A percentile compares a stretch with the other conserved stretches of the same genome.
phyloP scores from a whole-genome alignment of 2,888 invertebrate genomes.

The Strigamia transsilvanica region DNA sequence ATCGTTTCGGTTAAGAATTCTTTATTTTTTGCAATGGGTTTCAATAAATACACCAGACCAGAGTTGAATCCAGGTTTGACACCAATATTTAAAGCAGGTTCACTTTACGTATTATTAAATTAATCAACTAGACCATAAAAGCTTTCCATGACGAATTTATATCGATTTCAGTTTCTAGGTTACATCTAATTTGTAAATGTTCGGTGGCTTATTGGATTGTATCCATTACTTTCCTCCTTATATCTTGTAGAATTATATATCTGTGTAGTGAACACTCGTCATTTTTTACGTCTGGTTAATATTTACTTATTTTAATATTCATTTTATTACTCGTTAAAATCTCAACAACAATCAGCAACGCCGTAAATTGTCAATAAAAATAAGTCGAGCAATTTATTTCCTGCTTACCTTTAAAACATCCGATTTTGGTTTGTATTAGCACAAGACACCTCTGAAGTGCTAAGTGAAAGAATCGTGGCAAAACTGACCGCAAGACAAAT shows the following conservation, averaged over 20 bases:
- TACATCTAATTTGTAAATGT: conserved; percentile 4
- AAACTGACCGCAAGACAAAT: conserved; percentile 12
- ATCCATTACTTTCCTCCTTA: not conserved
- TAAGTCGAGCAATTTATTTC: no score
- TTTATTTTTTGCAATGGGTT: not conserved
- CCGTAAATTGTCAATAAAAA: no score
- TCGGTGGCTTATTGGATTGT: not conserved
- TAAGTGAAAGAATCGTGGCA: conserved; percentile 1
- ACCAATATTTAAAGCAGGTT: not conserved
- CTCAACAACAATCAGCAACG: no score
- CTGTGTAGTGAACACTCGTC: no score
- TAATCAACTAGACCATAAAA: conserved; percentile 2
- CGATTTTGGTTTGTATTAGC: not conserved
- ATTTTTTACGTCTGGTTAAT: no score
- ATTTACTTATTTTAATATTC: no score
- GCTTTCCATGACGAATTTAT: not conserved
- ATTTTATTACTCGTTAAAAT: no score
- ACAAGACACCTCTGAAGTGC: not conserved
- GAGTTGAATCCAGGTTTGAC: not conserved
- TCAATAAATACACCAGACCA: not conserved
- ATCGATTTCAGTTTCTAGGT: conserved; percentile 5
- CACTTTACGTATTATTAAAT: conserved; percentile 1
- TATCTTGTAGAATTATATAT: not conserved
- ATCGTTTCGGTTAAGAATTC: not conserved
- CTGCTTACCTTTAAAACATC: no score